Evolutionary conservation across 2,113 vertebrate species (phyloP), one percentile per base, ranked within the genome.

Genomic region (Brachypodius melanocephalos): DNA sequence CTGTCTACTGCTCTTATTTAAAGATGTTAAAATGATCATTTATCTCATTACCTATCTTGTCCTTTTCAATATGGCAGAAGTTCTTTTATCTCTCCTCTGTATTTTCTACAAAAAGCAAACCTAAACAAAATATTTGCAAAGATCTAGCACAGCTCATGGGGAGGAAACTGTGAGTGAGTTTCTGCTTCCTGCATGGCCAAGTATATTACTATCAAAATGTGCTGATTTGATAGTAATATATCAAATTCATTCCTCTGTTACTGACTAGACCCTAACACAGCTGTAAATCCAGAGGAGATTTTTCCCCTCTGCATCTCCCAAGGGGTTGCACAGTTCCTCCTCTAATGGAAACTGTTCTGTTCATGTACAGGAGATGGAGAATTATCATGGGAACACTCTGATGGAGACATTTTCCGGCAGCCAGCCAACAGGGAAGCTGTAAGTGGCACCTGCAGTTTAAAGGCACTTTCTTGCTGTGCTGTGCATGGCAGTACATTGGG

Each of bases 391-490:
- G 98, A 98, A 83, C 98, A 97, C 78, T 95, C 97, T 13, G 98
- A 98, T 6, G 97, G 96, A 59, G 98, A 98, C 68, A 98, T 98
- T 92, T 98, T 98, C 93, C 96, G 97, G 45, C 98, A 98, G 28
- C 98, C 98, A 67, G 97, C 98, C 93, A 98, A 98, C 96, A 98
- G 98, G 93, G 98, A 98, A 97, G 98, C 98, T 5, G 98, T 98
- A 98, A 98, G 98, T 98, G 58, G 88, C 31, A 82, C 88, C 73
- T 91, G 38, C 40, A 10, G 17, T 73, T 57, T 19, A 73, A 91
- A 87, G 51, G 66, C 14, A 14, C 11, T 71, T 81, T 71, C n/a
- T 46, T 87, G 78, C 42, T 38, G 13, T 78, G 57, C 57, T 51
- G 22, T 68, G 32, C 13, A 4, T 68, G 72, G 29, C 68, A 93